phyloP scores from a whole-genome alignment of 1,140 invertebrate genomes.

The Diachasma alloeum region DNA sequence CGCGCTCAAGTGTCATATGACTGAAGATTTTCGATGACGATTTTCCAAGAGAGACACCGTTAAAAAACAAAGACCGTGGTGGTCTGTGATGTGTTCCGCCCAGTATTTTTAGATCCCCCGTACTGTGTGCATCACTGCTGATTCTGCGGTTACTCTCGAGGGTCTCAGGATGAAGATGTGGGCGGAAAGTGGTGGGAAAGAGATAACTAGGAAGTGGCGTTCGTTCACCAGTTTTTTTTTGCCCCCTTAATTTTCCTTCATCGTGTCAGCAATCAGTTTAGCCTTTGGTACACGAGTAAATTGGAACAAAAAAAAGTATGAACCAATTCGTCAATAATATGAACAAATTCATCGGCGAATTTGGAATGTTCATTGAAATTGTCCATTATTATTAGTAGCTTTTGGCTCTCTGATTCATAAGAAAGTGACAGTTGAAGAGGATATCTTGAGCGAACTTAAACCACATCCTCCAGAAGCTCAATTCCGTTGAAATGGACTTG shows the following conservation, averaged over 20 bases:
- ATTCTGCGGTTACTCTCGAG: background rate
- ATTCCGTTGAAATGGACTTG: background rate
- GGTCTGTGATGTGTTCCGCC: background rate
- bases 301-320: background rate
- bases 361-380: too few relatives aligned
- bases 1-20: background rate
- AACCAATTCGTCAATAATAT: background rate
- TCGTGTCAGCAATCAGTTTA: background rate
- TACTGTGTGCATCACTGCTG: background rate
- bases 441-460: slow-evolving; percentile 13
- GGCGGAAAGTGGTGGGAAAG: background rate
- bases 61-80: background rate
- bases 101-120: slow-evolving; percentile 8
- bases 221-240: background rate
- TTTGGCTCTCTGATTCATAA: background rate
- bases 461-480: background rate
- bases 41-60: background rate
- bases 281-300: background rate
- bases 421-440: slow-evolving; percentile 8
- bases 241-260: background rate
- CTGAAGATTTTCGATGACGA: background rate
- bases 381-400: background rate
- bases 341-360: background rate
- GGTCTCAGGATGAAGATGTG: background rate
- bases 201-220: background rate